A percentile compares a stretch with the other conserved stretches of the same genome.
These are phyloP conservation scores for Psilanteris sp. DNA, from an alignment of 1,140 invertebrate genomes.

Conservation along the genomic window DNA sequence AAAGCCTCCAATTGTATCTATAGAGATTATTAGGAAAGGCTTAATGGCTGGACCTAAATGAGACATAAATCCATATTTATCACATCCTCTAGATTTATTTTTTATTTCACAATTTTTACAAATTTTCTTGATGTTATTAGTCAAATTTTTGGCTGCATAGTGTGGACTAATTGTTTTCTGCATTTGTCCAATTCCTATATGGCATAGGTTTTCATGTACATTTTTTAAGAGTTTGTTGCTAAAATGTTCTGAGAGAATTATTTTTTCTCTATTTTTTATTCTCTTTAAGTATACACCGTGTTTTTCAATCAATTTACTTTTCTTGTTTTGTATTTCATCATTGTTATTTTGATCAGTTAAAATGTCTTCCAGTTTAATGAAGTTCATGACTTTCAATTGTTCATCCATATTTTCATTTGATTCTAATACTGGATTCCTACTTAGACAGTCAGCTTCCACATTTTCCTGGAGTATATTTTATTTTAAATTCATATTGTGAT, in stretches of 20 bases:
- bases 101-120: slow-evolving; percentile 11
- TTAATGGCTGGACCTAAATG: slow-evolving; percentile 48
- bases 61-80: slow-evolving; percentile 45
- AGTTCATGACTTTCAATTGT: background rate
- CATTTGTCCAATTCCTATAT: slow-evolving; percentile 17
- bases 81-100: slow-evolving; percentile 27
- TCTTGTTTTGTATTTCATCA: background rate
- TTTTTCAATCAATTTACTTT: slow-evolving; percentile 8
- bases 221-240: slow-evolving; percentile 49
- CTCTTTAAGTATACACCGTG: background rate
- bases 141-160: slow-evolving; percentile 19
- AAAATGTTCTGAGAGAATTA: slow-evolving; percentile 13
- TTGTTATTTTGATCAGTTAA: background rate
- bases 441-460: slow-evolving; percentile 1
- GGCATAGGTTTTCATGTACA: slow-evolving; percentile 34
- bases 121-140: slow-evolving; percentile 59
- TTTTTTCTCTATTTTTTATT: slow-evolving; percentile 14
- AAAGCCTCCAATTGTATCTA: slow-evolving; percentile 71
- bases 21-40: slow-evolving; percentile 71
- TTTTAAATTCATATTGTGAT: slow-evolving; percentile 16
- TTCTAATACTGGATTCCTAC: slow-evolving; percentile 20
- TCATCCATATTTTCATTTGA: slow-evolving; percentile 1
- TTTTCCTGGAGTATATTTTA: slow-evolving; percentile 15
- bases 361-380: slow-evolving; percentile 6
- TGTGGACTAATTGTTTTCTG: background rate